Conservation (phyloP, 2,113 vertebrate genomes). For the Etheostoma cragini region DNA sequence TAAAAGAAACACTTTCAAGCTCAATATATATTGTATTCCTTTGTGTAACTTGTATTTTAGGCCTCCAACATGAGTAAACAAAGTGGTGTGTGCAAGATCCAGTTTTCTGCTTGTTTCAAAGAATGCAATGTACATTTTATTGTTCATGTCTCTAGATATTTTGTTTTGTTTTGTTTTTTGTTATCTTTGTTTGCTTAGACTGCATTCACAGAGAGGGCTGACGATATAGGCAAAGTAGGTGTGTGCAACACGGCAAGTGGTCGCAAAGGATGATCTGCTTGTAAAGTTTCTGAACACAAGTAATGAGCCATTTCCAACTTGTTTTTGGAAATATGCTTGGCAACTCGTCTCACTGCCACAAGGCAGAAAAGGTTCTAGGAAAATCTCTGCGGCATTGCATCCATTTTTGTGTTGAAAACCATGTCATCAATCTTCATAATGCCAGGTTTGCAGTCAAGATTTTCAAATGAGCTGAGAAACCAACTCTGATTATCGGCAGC, state of each 20-base stretch:
- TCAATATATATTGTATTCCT: background rate
- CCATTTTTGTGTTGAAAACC: background rate
- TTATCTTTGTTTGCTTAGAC: no score
- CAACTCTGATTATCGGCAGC: no score
- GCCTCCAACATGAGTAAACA: background rate
- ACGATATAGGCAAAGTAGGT: background rate
- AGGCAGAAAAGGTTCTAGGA: background rate
- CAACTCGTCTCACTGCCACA: background rate
- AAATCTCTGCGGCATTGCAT: conserved; percentile 5
- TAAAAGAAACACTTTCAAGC: background rate
- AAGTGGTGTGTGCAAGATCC: background rate
- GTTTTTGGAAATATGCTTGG: no score
- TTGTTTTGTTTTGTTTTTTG: no score
- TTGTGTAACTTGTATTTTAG: background rate
- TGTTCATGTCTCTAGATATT: background rate
- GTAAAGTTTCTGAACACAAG: no score
- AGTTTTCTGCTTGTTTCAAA: background rate
- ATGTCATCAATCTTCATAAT: background rate
- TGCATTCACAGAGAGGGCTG: background rate
- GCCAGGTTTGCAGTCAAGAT: background rate
- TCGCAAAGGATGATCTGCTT: no score
- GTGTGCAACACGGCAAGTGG: no score
- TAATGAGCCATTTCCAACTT: no score
- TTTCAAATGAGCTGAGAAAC: no score
- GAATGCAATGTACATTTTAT: background rate